Evolutionary conservation across 1,140 invertebrate species (phyloP).

Genomic region (Stegodyphus dumicola): DNA sequence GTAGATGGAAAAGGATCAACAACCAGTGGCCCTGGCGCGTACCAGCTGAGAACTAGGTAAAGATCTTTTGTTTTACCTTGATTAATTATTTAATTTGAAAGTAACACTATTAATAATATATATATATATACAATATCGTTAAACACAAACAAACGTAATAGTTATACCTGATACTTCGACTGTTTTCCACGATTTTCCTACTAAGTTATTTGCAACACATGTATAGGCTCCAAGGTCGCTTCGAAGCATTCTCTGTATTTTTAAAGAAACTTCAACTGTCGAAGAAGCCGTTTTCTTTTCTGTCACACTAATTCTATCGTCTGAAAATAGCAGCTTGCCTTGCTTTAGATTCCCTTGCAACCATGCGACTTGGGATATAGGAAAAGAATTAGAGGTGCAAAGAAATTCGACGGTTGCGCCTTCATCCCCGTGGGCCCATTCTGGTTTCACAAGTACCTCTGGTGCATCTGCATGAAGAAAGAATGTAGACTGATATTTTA

Average conservation of each 20-base stretch:
- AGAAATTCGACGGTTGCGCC: slow-evolving; percentile 25
- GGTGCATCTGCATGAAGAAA: slow-evolving; percentile 32
- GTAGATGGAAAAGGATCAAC: no score
- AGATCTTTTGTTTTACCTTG: no score
- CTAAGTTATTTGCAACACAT: slow-evolving; percentile 81
- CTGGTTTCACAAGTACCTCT: slow-evolving; percentile 2
- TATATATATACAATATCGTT: no score
- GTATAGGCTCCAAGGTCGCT: slow-evolving; percentile 73
- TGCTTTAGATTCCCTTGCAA: slow-evolving; percentile 18
- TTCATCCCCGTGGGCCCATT: slow-evolving; percentile 31
- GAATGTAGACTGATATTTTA: neutral
- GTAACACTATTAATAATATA: no score
- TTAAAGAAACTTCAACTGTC: neutral
- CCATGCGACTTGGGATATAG: slow-evolving; percentile 10
- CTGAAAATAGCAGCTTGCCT: neutral
- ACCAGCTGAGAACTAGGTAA: no score
- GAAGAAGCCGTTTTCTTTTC: neutral
- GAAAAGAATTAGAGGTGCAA: slow-evolving; percentile 6
- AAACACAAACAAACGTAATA: neutral
- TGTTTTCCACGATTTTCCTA: slow-evolving; percentile 73
- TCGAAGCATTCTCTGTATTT: slow-evolving; percentile 3
- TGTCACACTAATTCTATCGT: neutral
- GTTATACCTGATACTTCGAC: slow-evolving; percentile 39
- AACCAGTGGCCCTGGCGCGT: no score
- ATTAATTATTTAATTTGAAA: no score